Base-by-base conservation (phyloP, 2,888 invertebrate genomes). In the Mactromeris polynyma region DNA sequence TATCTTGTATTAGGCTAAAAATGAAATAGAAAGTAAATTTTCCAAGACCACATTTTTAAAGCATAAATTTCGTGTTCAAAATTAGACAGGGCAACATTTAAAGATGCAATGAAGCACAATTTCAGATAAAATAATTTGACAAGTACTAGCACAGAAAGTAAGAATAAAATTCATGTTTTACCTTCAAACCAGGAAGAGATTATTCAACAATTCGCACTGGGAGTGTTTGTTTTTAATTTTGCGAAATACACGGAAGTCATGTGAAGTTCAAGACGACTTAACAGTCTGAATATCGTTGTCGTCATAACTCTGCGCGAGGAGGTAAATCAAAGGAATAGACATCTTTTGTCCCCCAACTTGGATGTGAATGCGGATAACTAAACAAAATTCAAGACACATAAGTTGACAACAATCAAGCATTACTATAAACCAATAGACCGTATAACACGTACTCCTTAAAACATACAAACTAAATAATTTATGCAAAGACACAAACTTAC, bases 211-310 rank as follows among this genome's bases (percentile, higher is more conserved):
- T 58, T 58, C 58, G n/a, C 58, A 46, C 46, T 46, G 58, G 58
- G 58, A 58, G 54, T 58, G 58, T 58, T 58, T 64, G 58, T 9
- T 64, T 26, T 64, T 46, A 46, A 26, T 64, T 54, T 64, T 64
- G 58, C 58, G 58, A 64, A 64, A 64, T 64, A 64, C 58, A n/a
- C 58, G 58, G 58, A 64, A 64, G 58, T 64, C 26, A n/a, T 26
- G 38, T 33, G 19, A 31, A 38, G 2, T 36, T 17, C n/a, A 64
- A 26, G 7, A 4, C 58, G 26, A 64, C 58, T 26, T 0, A 64
- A 26, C 7, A 19, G 2, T 21, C n/a, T n/a, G 26, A 2, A 64
- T 64, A 64, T 64, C 58, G 58, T 26, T 64, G 58, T 64, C 58
- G 58, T 64, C 58, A 51, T 51, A 14, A 51, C 19, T 51, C n/a